Conservation (phyloP, 2,888 invertebrate genomes). For the Drosophila falleni region DNA sequence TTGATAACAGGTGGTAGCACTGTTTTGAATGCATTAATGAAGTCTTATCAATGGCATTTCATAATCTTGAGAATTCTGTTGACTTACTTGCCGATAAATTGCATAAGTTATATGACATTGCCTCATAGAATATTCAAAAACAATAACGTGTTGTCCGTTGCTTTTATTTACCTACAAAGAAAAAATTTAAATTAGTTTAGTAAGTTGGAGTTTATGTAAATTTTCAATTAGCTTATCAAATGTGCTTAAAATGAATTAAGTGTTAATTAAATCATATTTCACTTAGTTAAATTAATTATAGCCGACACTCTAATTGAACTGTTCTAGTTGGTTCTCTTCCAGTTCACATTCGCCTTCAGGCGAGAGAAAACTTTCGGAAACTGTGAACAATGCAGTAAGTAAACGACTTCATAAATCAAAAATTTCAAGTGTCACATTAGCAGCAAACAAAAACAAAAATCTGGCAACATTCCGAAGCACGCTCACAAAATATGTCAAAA, state of each 20-base stretch:
- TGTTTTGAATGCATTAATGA: slow-evolving; percentile 33
- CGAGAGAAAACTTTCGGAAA: slow-evolving; percentile 26
- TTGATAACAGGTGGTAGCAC: slow-evolving; percentile 75
- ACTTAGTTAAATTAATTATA: slow-evolving; percentile 27
- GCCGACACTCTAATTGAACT: slow-evolving; percentile 28
- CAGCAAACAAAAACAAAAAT: slow-evolving; percentile 48
- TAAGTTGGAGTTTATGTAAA: slow-evolving; percentile 6
- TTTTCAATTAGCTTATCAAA: slow-evolving; percentile 1
- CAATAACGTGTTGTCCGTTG: slow-evolving; percentile 12
- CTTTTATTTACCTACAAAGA: slow-evolving; percentile 50
- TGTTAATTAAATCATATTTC: slow-evolving; percentile 25
- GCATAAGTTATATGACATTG: slow-evolving; percentile 31
- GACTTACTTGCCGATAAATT: slow-evolving; percentile 42
- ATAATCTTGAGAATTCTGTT: slow-evolving; percentile 14
- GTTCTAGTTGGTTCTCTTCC: slow-evolving; percentile 10
- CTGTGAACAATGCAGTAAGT: slow-evolving; percentile 39
- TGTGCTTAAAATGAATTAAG: slow-evolving; percentile 3
- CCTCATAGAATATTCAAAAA: slow-evolving; percentile 5
- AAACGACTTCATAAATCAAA: slow-evolving; percentile 59
- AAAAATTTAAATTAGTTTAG: slow-evolving; percentile 21
- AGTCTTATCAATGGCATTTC: slow-evolving; percentile 14
- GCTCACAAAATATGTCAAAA: slow-evolving; percentile 64
- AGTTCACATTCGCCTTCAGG: slow-evolving; percentile 22
- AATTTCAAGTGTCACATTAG: slow-evolving; percentile 38
- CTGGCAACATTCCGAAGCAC: slow-evolving; percentile 65